Conservation (phyloP, 1,140 invertebrate species). For the Eulimnadia texana region DNA sequence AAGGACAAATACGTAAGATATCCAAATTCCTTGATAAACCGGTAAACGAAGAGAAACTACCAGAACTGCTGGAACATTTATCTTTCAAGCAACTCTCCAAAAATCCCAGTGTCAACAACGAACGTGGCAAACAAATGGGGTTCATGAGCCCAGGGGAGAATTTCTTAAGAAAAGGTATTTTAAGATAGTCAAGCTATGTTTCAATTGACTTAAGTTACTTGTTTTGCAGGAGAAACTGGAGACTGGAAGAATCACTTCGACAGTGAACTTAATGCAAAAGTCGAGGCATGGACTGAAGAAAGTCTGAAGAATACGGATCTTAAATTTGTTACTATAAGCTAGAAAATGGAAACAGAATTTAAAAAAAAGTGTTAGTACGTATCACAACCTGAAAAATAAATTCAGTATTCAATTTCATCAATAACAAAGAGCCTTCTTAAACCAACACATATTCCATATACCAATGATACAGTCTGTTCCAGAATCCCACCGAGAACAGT, state of each 20-base stretch:
- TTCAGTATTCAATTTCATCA: neutral
- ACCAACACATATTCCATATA: no score
- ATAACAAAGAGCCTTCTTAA: no score
- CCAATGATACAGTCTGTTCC: no score
- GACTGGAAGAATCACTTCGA: conserved; percentile 33
- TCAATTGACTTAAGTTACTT: neutral
- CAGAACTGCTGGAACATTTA: conserved; percentile 27
- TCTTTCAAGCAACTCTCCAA: conserved; percentile 31
- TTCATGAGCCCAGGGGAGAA: conserved; percentile 24
- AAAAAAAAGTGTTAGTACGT: conserved; percentile 11
- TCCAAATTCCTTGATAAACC: conserved; percentile 54
- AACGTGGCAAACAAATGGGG: conserved; percentile 28
- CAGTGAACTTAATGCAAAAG: conserved; percentile 26
- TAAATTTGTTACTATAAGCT: conserved; percentile 15
- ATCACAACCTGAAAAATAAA: neutral
- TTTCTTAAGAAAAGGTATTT: conserved; percentile 32
- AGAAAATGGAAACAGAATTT: neutral
- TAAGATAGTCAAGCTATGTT: neutral
- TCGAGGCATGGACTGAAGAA: conserved; percentile 24
- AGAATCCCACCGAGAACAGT: no score
- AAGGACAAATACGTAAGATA: conserved; percentile 43
- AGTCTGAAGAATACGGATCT: conserved; percentile 18
- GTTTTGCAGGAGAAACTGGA: conserved; percentile 22
- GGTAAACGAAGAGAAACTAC: conserved; percentile 37
- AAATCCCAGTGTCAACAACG: conserved; percentile 31